Evolutionary conservation across 2,888 invertebrate genomes (phyloP).

Genomic region (Andrena bucephala): DNA sequence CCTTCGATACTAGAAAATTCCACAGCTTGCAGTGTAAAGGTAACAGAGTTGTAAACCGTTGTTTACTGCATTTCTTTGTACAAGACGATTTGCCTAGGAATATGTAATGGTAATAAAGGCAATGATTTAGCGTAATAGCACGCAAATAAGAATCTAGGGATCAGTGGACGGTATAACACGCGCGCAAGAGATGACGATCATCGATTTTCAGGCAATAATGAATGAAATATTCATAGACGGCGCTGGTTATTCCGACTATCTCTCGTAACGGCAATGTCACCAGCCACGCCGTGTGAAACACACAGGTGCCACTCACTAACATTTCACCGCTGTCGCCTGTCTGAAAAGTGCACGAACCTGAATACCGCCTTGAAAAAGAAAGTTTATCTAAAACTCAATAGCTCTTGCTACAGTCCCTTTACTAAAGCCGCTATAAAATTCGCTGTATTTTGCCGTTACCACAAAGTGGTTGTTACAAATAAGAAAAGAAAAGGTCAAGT

Average conservation of each 20-base stretch:
- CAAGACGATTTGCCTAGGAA: too few species aligned
- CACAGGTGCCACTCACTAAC: constrained; percentile 68
- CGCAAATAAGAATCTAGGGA: not conserved
- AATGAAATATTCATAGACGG: constrained; percentile 71
- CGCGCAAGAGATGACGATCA: constrained; percentile 57
- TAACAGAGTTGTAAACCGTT: too few species aligned
- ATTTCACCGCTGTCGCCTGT: constrained; percentile 40
- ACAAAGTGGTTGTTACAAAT: not conserved
- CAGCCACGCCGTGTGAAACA: constrained; percentile 68
- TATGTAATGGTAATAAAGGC: too few species aligned
- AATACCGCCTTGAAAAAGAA: not conserved
- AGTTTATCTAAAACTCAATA: not conserved
- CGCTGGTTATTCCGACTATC: constrained; percentile 64
- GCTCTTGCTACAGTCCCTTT: not conserved
- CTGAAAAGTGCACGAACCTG: constrained; percentile 32
- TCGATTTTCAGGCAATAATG: constrained; percentile 72
- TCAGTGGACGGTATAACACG: constrained; percentile 4
- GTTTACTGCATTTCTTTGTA: too few species aligned
- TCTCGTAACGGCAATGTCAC: constrained; percentile 64
- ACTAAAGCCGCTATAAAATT: too few species aligned
- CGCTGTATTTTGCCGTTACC: not conserved
- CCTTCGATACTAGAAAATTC: too few species aligned
- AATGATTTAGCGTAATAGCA: not conserved
- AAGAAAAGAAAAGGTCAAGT: not conserved
- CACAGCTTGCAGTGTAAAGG: too few species aligned